phyloP scores from a whole-genome alignment of 2,113 vertebrate species.

The Hippolais icterina region DNA sequence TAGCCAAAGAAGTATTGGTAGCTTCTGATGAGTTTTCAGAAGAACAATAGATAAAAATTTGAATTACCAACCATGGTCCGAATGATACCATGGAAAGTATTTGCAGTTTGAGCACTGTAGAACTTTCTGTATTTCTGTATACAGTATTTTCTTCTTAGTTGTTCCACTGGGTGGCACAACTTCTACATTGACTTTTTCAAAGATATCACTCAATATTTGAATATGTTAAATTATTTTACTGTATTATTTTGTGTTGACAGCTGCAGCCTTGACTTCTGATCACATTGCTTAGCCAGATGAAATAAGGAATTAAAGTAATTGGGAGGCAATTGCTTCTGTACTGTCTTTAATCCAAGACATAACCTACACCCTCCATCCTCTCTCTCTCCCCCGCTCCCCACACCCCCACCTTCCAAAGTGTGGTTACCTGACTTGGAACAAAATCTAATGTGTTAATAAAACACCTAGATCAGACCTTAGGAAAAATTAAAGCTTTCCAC shows the following conservation, averaged over 20 bases:
- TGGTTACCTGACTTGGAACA: not conserved
- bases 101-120: not conserved
- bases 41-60: not conserved
- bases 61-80: not conserved
- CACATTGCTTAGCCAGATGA: not conserved
- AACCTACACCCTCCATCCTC: not conserved
- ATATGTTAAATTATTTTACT: not conserved
- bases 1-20: not conserved
- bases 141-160: conserved; percentile 32
- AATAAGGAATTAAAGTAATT: not conserved
- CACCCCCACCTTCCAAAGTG: not conserved
- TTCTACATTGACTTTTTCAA: conserved; percentile 20
- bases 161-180: conserved; percentile 65
- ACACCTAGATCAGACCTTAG: not conserved
- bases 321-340: not conserved
- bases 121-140: not conserved
- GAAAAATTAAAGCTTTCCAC: not conserved
- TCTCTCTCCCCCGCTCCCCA: accelerated
- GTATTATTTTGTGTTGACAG: not conserved
- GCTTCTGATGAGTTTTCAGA: not conserved
- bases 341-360: not conserved
- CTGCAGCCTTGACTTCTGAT: not conserved
- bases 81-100: not conserved
- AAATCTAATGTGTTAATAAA: not conserved
- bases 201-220: conserved; percentile 11